Evolutionary conservation across 2,888 invertebrate genomes (phyloP).

Genomic region (Pseudeuparius sepicola): DNA sequence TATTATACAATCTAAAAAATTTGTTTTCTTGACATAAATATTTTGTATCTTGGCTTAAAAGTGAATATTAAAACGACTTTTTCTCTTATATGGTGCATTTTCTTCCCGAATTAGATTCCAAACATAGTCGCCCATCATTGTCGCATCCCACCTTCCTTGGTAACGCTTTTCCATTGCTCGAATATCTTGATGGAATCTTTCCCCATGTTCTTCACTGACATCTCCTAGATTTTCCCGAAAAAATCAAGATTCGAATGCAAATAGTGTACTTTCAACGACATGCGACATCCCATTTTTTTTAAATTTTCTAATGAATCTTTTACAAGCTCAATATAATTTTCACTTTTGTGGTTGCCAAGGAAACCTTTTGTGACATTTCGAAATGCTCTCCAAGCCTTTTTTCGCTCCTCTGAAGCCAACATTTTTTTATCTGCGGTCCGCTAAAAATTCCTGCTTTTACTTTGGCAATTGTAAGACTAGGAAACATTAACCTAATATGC

Average conservation of each 20-base stretch:
- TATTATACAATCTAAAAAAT: no score
- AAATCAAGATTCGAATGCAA: not conserved
- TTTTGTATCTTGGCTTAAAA: no score
- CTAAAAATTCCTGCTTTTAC: no score
- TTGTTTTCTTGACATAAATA: no score
- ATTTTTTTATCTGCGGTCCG: slow-evolving; percentile 2
- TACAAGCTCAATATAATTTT: not conserved
- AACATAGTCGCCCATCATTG: not conserved
- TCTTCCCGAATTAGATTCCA: no score
- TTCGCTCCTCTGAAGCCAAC: no score
- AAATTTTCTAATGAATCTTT: no score
- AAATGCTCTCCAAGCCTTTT: not conserved
- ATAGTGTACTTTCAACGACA: slow-evolving; percentile 2
- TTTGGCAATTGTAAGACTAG: no score
- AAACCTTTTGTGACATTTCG: not conserved
- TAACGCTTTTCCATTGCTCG: slow-evolving; percentile 1
- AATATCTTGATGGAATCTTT: slow-evolving; percentile 3
- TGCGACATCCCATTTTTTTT: not conserved
- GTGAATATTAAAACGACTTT: no score
- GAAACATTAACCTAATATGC: not conserved
- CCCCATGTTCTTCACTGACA: slow-evolving; percentile 1
- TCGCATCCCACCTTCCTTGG: not conserved
- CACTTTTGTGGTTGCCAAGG: slow-evolving; percentile 1
- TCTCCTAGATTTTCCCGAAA: not conserved
- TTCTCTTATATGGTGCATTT: no score